phyloP scores from a whole-genome alignment of 2,888 invertebrate genomes.

The Tipula unca region DNA sequence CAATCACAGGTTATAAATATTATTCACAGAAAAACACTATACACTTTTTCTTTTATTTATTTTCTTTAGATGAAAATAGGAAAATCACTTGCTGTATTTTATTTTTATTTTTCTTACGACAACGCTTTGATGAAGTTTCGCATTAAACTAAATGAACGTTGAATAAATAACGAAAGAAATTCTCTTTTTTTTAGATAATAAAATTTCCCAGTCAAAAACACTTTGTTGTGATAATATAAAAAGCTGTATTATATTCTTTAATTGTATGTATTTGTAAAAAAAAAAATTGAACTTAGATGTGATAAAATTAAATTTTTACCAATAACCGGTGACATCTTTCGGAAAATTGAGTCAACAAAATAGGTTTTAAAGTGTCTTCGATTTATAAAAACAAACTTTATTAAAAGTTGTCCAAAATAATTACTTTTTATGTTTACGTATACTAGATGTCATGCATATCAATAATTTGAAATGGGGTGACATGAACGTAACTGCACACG shows the following conservation, averaged over 20 bases:
- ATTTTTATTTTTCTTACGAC: neutral
- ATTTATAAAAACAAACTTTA: neutral
- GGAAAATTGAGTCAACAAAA: neutral
- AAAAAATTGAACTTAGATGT: neutral
- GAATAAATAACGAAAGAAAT: neutral
- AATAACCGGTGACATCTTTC: neutral
- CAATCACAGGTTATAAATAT: neutral
- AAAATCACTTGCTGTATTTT: neutral
- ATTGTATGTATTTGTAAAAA: neutral
- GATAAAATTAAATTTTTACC: neutral
- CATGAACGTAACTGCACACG: no score
- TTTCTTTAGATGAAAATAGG: neutral
- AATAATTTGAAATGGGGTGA: neutral
- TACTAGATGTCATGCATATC: neutral
- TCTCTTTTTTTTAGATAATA: neutral
- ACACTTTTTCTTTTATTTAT: neutral
- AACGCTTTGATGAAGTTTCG: neutral
- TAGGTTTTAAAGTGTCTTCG: neutral
- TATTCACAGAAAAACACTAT: neutral
- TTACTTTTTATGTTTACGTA: neutral
- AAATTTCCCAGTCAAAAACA: constrained; percentile 2
- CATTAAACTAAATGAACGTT: neutral
- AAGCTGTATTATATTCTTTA: neutral
- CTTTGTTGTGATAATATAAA: neutral
- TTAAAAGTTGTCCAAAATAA: neutral